Percentiles rank a stretch among this genome's conserved stretches.
phyloP scores from a whole-genome alignment of 2,888 invertebrate genomes.

The Cheilosia variabilis region DNA sequence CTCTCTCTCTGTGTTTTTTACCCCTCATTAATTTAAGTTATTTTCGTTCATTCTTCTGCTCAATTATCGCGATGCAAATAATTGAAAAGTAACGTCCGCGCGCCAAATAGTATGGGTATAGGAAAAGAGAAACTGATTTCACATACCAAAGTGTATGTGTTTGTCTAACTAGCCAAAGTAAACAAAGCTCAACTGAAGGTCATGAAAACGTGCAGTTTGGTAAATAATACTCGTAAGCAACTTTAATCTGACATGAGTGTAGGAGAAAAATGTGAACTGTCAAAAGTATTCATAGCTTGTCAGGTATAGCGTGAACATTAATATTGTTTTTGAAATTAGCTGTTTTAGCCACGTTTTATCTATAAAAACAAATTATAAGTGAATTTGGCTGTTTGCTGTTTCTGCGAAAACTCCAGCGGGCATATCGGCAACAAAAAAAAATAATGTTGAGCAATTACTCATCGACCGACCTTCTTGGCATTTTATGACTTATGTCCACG shows the following conservation, averaged over 20 bases:
- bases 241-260: conserved; percentile 7
- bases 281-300: not conserved
- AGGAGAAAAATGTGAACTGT: conserved; percentile 1
- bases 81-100: conserved; percentile 24
- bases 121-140: conserved; percentile 36
- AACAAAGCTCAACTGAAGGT: conserved; percentile 14
- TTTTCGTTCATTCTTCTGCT: conserved; percentile 10
- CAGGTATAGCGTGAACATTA: too few species aligned
- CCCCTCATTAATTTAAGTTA: conserved; percentile 23
- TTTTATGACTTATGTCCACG: too few species aligned
- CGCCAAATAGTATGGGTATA: not conserved
- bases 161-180: not conserved
- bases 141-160: not conserved
- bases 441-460: too few species aligned
- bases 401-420: too few species aligned
- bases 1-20: too few species aligned
- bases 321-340: not conserved
- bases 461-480: too few species aligned
- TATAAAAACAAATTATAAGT: not conserved
- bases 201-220: conserved; percentile 21
- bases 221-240: not conserved
- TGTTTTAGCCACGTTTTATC: not conserved
- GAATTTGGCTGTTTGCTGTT: not conserved
- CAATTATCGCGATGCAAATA: conserved; percentile 48
- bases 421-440: too few species aligned